phyloP scores from a whole-genome alignment of 2,888 invertebrate species.

The Tyria jacobaeae region DNA sequence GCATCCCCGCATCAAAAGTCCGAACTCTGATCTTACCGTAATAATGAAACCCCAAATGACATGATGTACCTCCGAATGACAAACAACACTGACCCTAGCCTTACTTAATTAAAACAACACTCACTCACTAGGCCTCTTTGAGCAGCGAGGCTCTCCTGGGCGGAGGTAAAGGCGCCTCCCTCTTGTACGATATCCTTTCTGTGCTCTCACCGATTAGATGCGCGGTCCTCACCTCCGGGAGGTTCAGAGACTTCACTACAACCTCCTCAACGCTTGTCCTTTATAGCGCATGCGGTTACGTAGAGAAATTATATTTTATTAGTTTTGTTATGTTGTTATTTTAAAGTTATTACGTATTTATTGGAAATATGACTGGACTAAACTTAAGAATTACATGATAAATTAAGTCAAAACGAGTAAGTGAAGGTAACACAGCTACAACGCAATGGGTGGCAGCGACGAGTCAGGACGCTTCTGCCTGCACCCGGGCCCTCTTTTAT shows the following conservation, averaged over 20 bases:
- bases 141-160: slow-evolving; percentile 72
- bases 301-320: slow-evolving; percentile 33
- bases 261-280: slow-evolving; percentile 77
- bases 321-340: slow-evolving; percentile 15
- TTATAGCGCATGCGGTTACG: slow-evolving; percentile 73
- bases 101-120: slow-evolving; percentile 12
- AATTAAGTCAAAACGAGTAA: not conserved
- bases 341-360: not conserved
- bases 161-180: slow-evolving; percentile 75
- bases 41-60: not conserved
- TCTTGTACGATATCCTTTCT: slow-evolving; percentile 55
- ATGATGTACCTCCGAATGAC: slow-evolving; percentile 7
- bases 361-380: slow-evolving; percentile 10
- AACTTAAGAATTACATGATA: not conserved
- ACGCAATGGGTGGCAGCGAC: too few relatives aligned
- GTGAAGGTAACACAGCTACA: too few relatives aligned
- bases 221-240: slow-evolving; percentile 75
- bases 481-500: too few relatives aligned
- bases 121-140: slow-evolving; percentile 57
- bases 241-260: slow-evolving; percentile 70
- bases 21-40: not conserved
- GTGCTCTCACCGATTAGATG: slow-evolving; percentile 59
- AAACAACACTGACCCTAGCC: slow-evolving; percentile 13
- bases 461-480: too few relatives aligned
- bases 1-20: not conserved